Evolutionary conservation across 2,113 vertebrate genomes (phyloP).

Genomic region (Uria lomvia): DNA sequence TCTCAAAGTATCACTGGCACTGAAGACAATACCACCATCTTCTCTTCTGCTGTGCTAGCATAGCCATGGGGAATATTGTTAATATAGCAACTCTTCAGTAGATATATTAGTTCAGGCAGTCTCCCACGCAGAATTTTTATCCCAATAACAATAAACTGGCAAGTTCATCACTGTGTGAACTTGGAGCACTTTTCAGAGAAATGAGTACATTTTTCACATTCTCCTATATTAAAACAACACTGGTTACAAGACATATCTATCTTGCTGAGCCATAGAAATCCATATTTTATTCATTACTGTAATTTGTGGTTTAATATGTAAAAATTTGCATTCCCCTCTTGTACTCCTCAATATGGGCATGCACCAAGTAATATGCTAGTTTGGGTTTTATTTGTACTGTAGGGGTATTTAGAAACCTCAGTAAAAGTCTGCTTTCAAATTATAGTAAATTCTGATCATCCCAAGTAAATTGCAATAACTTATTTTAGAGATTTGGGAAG

Average conservation of each 20-base stretch:
- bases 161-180: background rate
- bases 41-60: background rate
- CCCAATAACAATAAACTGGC: background rate
- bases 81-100: background rate
- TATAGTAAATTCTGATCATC: background rate
- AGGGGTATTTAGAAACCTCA: background rate
- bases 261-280: background rate
- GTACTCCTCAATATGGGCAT: background rate
- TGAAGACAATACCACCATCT: background rate
- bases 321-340: background rate
- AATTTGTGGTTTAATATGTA: background rate
- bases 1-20: background rate
- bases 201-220: background rate
- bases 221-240: background rate
- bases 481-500: background rate
- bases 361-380: background rate
- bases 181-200: background rate
- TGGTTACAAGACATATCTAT: background rate
- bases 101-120: background rate
- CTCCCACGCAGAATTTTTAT: background rate
- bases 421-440: conserved; percentile 14
- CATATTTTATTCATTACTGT: background rate
- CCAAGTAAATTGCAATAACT: background rate
- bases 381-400: background rate
- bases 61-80: background rate